Base-by-base conservation (phyloP, 2,888 invertebrate species). In the Agapostemon virescens region DNA sequence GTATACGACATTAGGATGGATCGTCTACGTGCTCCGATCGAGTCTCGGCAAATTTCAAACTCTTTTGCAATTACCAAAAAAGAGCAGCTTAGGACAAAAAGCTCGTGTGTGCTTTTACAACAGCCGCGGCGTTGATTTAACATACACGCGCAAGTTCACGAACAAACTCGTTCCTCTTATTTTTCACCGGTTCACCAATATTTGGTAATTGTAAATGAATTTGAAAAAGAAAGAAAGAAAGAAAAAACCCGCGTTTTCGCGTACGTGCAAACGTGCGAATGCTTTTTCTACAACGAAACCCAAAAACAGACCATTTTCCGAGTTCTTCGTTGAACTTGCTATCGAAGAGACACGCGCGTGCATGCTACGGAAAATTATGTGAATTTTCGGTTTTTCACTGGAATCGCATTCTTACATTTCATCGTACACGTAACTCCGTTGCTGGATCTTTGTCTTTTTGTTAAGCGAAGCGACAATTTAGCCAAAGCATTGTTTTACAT, bases 391-490 rank as follows among this genome's bases (percentile, higher is more conserved):
- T 63, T 63, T n/a, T 6, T 36, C 13, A 36, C n/a, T 13, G 2
- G n/a, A n/a, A n/a, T 36, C 33, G 63, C 13, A 15, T 36, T n/a
- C 20, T 63, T 36, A 5, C n/a, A 36, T 20, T 61, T 20, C 11
- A 61, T 15, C 45, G 5, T 17, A 26, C n/a, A 23, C 1, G 9
- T n/a, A 36, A 66, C 38, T 20, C 69, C 45, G 69, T 58, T 33
- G 69, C 40, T n/a, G 70, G 76, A 76, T 77, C 49, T 79, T 71
- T 79, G 58, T 70, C 20, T 49, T 70, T 61, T 49, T 55, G 33
- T 30, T 38, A 40, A 67, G 26, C 38, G 20, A 74, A 40, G 38
- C 40, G 76, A 76, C 58, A 67, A 66, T 61, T 66, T 61, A 67
- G 45, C 49, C 61, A 66, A 76, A 76, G 45, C 76, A 70, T 68